These are phyloP conservation scores for Spodoptera littoralis DNA, from an alignment of 2,888 invertebrate genomes.

Conservation along the genomic window DNA sequence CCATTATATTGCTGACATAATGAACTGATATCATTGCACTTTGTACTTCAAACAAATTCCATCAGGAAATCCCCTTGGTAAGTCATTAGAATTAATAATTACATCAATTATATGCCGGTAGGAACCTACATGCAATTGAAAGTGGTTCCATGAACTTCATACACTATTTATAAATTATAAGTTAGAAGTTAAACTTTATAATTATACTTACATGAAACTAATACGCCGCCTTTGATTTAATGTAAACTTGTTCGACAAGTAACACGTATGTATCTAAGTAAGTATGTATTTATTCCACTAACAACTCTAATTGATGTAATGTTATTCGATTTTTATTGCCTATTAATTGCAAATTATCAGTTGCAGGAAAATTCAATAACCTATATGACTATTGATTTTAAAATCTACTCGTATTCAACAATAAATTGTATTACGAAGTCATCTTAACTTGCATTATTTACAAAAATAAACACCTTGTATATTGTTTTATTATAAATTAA, in stretches of 20 bases:
- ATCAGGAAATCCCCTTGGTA: slow-evolving; percentile 34
- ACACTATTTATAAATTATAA: slow-evolving; percentile 44
- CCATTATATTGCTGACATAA: slow-evolving; percentile 7
- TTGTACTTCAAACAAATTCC: slow-evolving; percentile 13
- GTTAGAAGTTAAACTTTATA: slow-evolving; percentile 18
- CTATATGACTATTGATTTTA: neutral
- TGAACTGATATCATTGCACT: too few relatives aligned
- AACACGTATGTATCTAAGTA: slow-evolving; percentile 8
- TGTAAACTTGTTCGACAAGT: slow-evolving; percentile 25
- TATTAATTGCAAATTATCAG: slow-evolving; percentile 18
- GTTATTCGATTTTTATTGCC: slow-evolving; percentile 21
- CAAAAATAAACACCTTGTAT: too few relatives aligned
- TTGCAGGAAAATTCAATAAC: slow-evolving; percentile 13
- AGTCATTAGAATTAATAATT: slow-evolving; percentile 19
- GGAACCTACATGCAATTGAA: slow-evolving; percentile 16
- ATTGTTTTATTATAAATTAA: too few relatives aligned
- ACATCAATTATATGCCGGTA: neutral
- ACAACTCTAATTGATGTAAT: slow-evolving; percentile 23
- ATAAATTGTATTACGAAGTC: too few relatives aligned
- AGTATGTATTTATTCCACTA: slow-evolving; percentile 35
- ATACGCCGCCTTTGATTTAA: slow-evolving; percentile 44
- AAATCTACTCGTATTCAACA: too few relatives aligned
- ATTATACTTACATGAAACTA: slow-evolving; percentile 34
- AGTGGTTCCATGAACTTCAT: slow-evolving; percentile 37
- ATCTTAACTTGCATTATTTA: too few relatives aligned